Conservation (phyloP, 2,113 vertebrate genomes). For the Actinemys pallida region DNA sequence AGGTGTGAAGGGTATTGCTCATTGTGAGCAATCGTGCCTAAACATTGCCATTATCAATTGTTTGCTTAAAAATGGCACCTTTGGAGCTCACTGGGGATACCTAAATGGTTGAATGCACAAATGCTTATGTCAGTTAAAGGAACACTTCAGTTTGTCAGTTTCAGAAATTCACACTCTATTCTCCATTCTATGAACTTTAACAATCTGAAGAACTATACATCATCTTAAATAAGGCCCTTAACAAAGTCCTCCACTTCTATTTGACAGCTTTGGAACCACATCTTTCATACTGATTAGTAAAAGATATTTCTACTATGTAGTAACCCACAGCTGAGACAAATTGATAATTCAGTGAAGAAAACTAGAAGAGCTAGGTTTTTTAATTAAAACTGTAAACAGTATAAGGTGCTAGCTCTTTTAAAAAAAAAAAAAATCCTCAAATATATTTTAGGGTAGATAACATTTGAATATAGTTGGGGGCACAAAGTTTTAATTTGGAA, state of each 20-base stretch:
- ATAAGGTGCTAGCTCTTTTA: background rate
- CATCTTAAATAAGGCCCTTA: background rate
- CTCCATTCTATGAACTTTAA: background rate
- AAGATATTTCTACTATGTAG: background rate
- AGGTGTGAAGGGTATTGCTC: background rate
- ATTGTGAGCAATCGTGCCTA: too few species aligned
- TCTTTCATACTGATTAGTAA: background rate
- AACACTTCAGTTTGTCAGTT: too few species aligned
- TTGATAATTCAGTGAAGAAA: background rate
- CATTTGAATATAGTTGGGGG: background rate
- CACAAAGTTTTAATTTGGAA: background rate
- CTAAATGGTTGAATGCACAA: background rate
- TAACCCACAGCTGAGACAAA: background rate
- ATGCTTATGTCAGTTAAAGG: background rate
- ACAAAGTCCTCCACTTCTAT: too few species aligned
- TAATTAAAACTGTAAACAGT: background rate
- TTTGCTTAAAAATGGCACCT: background rate
- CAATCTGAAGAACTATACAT: background rate
- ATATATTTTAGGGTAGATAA: background rate
- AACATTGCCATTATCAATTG: background rate
- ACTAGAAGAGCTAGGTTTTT: background rate
- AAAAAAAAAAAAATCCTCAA: background rate
- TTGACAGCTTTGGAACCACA: background rate
- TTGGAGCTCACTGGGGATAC: background rate
- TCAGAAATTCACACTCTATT: background rate